phyloP scores from a whole-genome alignment of 1,140 invertebrate species.

The Acromyrmex echinatior region DNA sequence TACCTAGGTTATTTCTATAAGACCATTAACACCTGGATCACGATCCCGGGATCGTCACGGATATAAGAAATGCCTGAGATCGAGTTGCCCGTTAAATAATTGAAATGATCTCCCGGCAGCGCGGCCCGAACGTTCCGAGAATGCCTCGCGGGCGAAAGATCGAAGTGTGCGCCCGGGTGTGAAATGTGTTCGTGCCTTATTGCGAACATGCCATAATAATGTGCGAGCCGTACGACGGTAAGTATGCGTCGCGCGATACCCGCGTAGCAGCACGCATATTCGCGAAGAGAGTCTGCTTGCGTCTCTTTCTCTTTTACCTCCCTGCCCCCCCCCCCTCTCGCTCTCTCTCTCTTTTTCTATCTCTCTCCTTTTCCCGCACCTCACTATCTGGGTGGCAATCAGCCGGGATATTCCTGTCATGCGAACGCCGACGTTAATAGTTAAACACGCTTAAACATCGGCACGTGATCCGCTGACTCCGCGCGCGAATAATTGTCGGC shows the following conservation, averaged over 20 bases:
- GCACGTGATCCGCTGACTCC: constrained; percentile 79
- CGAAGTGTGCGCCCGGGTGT: constrained; percentile 40
- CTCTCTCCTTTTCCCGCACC: background rate
- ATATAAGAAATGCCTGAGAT: constrained; percentile 19
- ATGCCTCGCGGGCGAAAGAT: constrained; percentile 39
- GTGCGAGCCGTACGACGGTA: constrained; percentile 37
- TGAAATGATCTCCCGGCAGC: constrained; percentile 41
- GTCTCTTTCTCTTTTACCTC: background rate
- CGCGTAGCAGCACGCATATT: constrained; percentile 64
- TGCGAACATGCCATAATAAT: constrained; percentile 61
- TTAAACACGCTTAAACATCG: constrained; percentile 82
- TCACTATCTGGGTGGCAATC: constrained; percentile 80
- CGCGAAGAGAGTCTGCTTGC: constrained; percentile 12
- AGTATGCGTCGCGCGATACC: constrained; percentile 62
- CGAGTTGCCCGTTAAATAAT: constrained; percentile 58
- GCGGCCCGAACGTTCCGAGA: constrained; percentile 51
- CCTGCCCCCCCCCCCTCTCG: background rate
- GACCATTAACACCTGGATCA: constrained; percentile 52
- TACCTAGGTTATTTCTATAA: constrained; percentile 48
- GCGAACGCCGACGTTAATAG: constrained; percentile 80
- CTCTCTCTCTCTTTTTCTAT: background rate
- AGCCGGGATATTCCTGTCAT: constrained; percentile 82
- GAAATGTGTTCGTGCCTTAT: constrained; percentile 26
- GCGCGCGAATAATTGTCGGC: constrained; percentile 71
- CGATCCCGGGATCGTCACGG: constrained; percentile 52